phyloP scores from a whole-genome alignment of 2,113 vertebrate genomes.

The Macquaria ambigua region DNA sequence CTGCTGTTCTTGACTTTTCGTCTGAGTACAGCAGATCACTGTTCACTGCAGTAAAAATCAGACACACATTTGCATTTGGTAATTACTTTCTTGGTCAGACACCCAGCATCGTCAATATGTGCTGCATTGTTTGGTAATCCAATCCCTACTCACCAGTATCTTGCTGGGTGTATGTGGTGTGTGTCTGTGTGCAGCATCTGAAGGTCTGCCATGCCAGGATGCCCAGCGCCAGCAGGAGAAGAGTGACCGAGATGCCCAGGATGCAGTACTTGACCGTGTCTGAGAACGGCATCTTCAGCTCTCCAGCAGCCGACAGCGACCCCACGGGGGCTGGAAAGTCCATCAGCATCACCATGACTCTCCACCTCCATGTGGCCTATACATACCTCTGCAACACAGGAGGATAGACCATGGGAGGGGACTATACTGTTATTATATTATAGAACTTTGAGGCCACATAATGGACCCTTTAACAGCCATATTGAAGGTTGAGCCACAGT shows the following conservation, averaged over 20 bases:
- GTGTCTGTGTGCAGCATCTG: slow-evolving; percentile 68
- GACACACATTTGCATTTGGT: not conserved
- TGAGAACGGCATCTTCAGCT: slow-evolving; percentile 73
- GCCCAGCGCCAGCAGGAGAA: slow-evolving; percentile 79
- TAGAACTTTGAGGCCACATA: not conserved
- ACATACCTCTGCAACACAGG: slow-evolving; percentile 19
- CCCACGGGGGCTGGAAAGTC: slow-evolving; percentile 13
- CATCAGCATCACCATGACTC: slow-evolving; percentile 35
- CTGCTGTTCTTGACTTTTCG: not conserved
- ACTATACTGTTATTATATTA: too few relatives aligned
- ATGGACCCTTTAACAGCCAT: too few relatives aligned
- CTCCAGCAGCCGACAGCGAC: slow-evolving; percentile 33
- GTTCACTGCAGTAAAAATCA: slow-evolving; percentile 33
- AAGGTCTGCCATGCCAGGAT: slow-evolving; percentile 84
- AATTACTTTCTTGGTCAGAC: not conserved
- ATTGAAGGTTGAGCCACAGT: too few relatives aligned
- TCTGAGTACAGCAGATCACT: slow-evolving; percentile 33
- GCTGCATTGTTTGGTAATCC: not conserved
- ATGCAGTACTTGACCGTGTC: slow-evolving; percentile 79
- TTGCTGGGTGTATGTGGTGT: not conserved
- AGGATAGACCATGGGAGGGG: not conserved
- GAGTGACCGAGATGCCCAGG: slow-evolving; percentile 73
- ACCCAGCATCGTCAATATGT: not conserved
- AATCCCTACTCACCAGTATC: slow-evolving; percentile 60
- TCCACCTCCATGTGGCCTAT: slow-evolving; percentile 32